Percentiles rank a stretch among this genome's conserved stretches.
These are phyloP conservation scores for Phocides pigmalion DNA, from an alignment of 1,140 invertebrate genomes.

Conservation along the genomic window DNA sequence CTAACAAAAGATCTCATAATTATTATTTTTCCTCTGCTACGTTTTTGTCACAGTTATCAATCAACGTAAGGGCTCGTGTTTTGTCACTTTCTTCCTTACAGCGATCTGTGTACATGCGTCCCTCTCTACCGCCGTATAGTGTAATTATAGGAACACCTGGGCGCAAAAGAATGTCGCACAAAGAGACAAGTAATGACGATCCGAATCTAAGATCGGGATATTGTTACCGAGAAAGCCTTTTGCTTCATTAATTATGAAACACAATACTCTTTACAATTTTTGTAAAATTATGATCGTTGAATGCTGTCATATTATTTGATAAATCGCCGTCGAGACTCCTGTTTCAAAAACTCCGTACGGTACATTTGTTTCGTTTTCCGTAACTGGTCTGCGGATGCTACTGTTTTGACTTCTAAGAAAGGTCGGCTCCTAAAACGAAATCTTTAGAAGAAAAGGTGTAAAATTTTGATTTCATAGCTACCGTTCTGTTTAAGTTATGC, in stretches of 20 bases:
- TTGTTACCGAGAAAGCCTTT: constrained; percentile 81
- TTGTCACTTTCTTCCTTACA: constrained; percentile 48
- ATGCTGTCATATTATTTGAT: constrained; percentile 79
- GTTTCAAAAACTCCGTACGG: constrained; percentile 54
- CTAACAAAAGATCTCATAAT: constrained; percentile 82
- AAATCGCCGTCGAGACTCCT: constrained; percentile 62
- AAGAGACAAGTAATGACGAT: constrained; percentile 81
- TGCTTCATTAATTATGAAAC: constrained; percentile 83
- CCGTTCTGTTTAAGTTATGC: constrained; percentile 14
- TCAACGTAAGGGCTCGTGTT: constrained; percentile 69
- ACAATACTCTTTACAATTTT: constrained; percentile 80
- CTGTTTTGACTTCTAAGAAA: constrained; percentile 46
- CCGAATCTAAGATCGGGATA: constrained; percentile 80
- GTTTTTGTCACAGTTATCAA: constrained; percentile 84
- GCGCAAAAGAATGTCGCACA: constrained; percentile 82
- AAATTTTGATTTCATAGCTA: constrained; percentile 25
- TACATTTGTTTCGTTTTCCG: constrained; percentile 48
- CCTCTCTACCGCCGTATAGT: constrained; percentile 56
- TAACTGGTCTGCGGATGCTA: constrained; percentile 38
- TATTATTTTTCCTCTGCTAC: constrained; percentile 83
- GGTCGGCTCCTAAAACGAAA: constrained; percentile 26
- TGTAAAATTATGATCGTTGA: constrained; percentile 73
- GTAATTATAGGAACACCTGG: constrained; percentile 83
- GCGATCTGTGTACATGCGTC: constrained; percentile 49
- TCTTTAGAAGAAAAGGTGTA: constrained; percentile 22